These are phyloP conservation scores for Nematostella vectensis DNA, from an alignment of 92 coral and sea anemone genomes.

Conservation along the genomic window DNA sequence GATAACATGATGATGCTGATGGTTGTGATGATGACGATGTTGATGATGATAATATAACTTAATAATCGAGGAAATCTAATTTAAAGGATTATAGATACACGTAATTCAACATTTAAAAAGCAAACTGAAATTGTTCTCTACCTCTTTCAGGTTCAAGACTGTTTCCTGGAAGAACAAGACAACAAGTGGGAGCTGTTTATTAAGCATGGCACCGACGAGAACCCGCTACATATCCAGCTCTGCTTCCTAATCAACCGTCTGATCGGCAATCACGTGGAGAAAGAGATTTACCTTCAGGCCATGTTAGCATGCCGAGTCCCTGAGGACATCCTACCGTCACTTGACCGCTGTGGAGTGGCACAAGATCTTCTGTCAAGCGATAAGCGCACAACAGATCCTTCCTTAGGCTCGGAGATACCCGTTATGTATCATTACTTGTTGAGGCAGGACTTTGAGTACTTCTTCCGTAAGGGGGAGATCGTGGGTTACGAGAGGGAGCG, in stretches of 20 bases:
- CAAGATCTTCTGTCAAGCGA: conserved; percentile 73
- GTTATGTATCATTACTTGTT: conserved; percentile 86
- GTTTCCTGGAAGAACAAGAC: conserved; percentile 77
- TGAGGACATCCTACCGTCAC: conserved; percentile 65
- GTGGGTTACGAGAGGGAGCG: conserved; percentile 88
- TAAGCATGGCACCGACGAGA: conserved; percentile 72
- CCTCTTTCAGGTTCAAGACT: conserved; percentile 79
- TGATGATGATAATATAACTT: no score
- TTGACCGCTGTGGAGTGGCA: conserved; percentile 82
- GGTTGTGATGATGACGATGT: no score
- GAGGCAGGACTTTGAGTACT: conserved; percentile 77
- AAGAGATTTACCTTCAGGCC: conserved; percentile 72
- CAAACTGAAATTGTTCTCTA: no score
- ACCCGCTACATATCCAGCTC: conserved; percentile 72
- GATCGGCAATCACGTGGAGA: conserved; percentile 57
- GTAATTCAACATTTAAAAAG: no score
- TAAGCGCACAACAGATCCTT: conserved; percentile 69
- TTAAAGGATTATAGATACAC: no score
- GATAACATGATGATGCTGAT: no score
- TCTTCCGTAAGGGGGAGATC: conserved; percentile 92
- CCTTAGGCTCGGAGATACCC: conserved; percentile 83
- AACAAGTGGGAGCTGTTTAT: conserved; percentile 61
- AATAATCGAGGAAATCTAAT: no score
- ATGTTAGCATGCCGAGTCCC: conserved; percentile 89
- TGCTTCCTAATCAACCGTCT: conserved; percentile 76